phyloP scores from a whole-genome alignment of 2,888 invertebrate species.

The Petrophora chlorosata region DNA sequence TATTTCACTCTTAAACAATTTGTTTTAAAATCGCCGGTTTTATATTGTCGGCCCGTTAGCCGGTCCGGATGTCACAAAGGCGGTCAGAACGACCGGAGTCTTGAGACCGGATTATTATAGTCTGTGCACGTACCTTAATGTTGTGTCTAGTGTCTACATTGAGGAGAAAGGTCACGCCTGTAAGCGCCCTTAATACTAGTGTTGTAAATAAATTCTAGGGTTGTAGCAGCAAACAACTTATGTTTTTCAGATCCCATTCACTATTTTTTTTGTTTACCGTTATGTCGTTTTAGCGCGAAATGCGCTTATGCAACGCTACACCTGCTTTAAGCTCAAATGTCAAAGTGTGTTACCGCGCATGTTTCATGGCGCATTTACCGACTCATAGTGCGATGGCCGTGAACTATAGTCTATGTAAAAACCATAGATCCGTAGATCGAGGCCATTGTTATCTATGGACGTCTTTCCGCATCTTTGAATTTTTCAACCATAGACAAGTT shows the following conservation, averaged over 20 bases:
- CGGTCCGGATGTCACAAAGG: conserved; percentile 66
- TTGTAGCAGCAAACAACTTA: conserved; percentile 45
- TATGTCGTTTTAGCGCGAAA: conserved; percentile 65
- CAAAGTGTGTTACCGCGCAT: conserved; percentile 67
- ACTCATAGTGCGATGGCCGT: conserved; percentile 36
- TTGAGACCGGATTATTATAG: conserved; percentile 56
- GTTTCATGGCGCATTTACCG: conserved; percentile 24
- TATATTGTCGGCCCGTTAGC: conserved; percentile 66
- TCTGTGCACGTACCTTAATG: conserved; percentile 49
- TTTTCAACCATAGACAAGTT: not conserved
- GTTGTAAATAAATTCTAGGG: conserved; percentile 55
- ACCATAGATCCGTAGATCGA: conserved; percentile 65
- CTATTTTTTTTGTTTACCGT: conserved; percentile 51
- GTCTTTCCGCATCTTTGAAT: conserved; percentile 4
- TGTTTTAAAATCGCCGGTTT: conserved; percentile 71
- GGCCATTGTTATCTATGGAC: conserved; percentile 13
- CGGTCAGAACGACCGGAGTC: no score
- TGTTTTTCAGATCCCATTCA: conserved; percentile 50
- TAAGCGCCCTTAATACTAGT: conserved; percentile 54
- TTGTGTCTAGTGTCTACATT: conserved; percentile 43
- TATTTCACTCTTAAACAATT: conserved; percentile 73
- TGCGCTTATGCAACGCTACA: conserved; percentile 60
- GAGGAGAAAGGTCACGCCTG: conserved; percentile 58
- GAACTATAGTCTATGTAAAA: conserved; percentile 73
- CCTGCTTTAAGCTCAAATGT: conserved; percentile 72